Evolutionary conservation across 2,888 invertebrate genomes (phyloP).

Genomic region (Drosophila pseudotakahashii): DNA sequence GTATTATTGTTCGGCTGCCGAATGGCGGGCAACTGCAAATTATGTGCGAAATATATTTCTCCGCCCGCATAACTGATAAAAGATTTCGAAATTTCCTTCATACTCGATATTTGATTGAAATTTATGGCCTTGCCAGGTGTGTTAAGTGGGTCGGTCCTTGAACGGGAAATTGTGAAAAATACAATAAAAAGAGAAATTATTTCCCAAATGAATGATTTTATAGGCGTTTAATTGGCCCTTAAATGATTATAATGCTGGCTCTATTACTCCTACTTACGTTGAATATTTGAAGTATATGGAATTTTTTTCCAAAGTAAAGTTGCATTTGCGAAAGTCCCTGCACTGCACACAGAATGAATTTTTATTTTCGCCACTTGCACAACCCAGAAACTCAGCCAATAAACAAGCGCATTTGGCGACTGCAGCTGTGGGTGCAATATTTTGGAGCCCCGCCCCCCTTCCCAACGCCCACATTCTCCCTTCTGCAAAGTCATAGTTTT

Average conservation of each 20-base stretch:
- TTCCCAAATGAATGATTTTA: too few relatives aligned
- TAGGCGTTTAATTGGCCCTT: too few relatives aligned
- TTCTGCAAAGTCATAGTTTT: constrained; percentile 37
- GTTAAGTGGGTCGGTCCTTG: constrained; percentile 9
- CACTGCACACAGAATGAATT: constrained; percentile 12
- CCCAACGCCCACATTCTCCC: background rate
- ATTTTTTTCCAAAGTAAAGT: background rate
- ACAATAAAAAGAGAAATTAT: too few relatives aligned
- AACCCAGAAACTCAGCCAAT: constrained; percentile 34
- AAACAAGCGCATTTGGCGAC: constrained; percentile 40
- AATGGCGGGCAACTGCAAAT: constrained; percentile 39
- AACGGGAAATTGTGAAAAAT: background rate
- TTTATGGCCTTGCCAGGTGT: constrained; percentile 51
- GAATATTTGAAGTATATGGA: too few relatives aligned
- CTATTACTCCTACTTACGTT: too few relatives aligned
- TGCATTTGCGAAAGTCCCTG: background rate
- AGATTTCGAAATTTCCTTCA: constrained; percentile 37
- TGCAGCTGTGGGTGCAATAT: constrained; percentile 11
- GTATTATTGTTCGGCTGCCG: constrained; percentile 47
- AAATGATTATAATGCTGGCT: too few relatives aligned
- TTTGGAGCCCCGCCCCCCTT: background rate
- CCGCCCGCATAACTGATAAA: constrained; percentile 17
- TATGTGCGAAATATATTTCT: constrained; percentile 53
- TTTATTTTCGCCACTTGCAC: constrained; percentile 13
- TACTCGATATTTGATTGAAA: constrained; percentile 59